These are phyloP conservation scores for Loriculus beryllinus DNA, from an alignment of 2,797 vertebrate genomes.

Conservation along the genomic window DNA sequence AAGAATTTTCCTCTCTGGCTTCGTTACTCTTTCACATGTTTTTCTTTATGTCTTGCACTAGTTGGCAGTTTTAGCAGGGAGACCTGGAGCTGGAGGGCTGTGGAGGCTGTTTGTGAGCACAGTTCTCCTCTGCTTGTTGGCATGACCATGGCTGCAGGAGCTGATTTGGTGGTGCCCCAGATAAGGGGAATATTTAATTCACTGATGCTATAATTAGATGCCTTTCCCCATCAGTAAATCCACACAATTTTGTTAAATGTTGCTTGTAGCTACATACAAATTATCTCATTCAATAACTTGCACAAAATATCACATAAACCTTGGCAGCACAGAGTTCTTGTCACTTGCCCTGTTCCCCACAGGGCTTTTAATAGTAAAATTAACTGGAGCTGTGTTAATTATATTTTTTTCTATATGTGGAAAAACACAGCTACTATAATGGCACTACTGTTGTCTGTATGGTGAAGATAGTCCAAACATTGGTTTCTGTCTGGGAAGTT, in stretches of 20 bases:
- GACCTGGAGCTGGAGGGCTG: neutral
- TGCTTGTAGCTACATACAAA: neutral
- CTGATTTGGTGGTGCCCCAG: neutral
- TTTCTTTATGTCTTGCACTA: neutral
- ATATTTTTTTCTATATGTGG: neutral
- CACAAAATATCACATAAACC: neutral
- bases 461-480: neutral
- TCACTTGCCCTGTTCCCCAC: neutral
- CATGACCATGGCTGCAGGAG: neutral
- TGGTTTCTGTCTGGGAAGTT: neutral
- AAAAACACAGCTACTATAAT: neutral
- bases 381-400: conserved; percentile 20
- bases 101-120: neutral
- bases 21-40: neutral
- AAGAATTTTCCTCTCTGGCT: neutral
- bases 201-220: neutral
- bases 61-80: neutral
- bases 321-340: neutral
- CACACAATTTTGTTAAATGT: neutral
- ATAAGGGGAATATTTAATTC: neutral
- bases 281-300: neutral
- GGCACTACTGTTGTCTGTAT: neutral
- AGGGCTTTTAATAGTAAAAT: conserved; percentile 2
- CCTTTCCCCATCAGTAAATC: neutral
- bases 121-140: neutral